Evolutionary conservation across 2,113 vertebrate species (phyloP), one percentile per base, ranked within the genome.

Genomic region (Struthidea cinerea): DNA sequence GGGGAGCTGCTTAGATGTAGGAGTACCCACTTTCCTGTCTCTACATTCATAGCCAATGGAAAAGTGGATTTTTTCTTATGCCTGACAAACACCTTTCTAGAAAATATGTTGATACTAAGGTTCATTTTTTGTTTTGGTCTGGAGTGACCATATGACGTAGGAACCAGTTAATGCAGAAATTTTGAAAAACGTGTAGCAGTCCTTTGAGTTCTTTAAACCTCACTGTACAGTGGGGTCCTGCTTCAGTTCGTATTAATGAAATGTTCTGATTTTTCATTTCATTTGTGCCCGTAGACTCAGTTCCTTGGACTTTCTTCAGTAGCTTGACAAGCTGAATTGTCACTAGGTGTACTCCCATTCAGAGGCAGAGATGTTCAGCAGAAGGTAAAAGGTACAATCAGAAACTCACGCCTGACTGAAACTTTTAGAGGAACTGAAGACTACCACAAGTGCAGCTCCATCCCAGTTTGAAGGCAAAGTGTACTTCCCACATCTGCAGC

Each of bases 391-490:
- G 46, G 35, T 82, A 22, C 37, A 47, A 35, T 59, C 26, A 55
- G 27, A 89, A 67, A 68, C 59, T 73, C 46, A 60, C n/a, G 49
- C 42, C 67, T 9, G 4, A 56, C 57, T 80, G 71, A 83, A 93
- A 74, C 68, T 89, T 87, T 42, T 17, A 91, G 89, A 60, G 84
- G 81, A 95, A 94, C 74, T 71, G 67, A 75, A 89, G n/a, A 63
- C 81, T 68, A 8, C 57, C 52, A 50, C 64, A 64, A 59, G 37
- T 22, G 47, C 41, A 82, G 73, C 69, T 81, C 30, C 2, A 33
- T 87, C 87, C 77, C 65, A 39, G 47, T 82, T 89, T 73, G 57
- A 94, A 89, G 52, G 49, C 33, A 3, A 50, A 89, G 28, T 20
- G 19, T 57, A 65, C 87, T 95, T 96, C 65, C 52, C 8, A 28